phyloP scores from a whole-genome alignment of 2,113 vertebrate species.

The Chinchilla lanigera region DNA sequence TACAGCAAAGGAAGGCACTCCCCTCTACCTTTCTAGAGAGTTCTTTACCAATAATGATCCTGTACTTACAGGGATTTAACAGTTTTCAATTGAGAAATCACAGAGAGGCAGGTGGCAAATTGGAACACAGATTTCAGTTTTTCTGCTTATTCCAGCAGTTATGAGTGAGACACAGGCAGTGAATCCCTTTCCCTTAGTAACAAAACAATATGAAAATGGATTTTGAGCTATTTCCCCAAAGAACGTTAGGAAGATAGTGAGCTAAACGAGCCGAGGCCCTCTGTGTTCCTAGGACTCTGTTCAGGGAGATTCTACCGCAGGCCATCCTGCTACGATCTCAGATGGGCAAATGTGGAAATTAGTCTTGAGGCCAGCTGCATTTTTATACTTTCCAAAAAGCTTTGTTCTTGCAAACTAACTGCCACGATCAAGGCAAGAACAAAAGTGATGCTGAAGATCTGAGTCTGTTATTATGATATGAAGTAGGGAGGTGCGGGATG shows the following conservation, averaged over 20 bases:
- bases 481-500: neutral
- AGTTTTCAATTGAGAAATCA: slow-evolving; percentile 49
- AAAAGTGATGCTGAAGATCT: neutral
- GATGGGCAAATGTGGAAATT: neutral
- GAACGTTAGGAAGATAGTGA: neutral
- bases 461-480: neutral
- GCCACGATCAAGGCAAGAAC: neutral
- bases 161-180: neutral
- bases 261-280: neutral
- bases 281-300: neutral
- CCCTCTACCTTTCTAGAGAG: neutral
- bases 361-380: neutral
- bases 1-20: neutral
- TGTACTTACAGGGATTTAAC: neutral
- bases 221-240: slow-evolving; percentile 59
- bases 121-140: slow-evolving; percentile 1
- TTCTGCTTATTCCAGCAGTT: slow-evolving; percentile 35
- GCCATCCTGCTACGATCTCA: neutral
- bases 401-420: slow-evolving; percentile 34
- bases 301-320: neutral
- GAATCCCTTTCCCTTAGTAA: slow-evolving; percentile 46
- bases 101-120: slow-evolving; percentile 54
- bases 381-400: slow-evolving; percentile 41
- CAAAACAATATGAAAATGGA: slow-evolving; percentile 19
- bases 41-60: neutral